Percentiles rank a stretch among this genome's conserved stretches.
Conservation (phyloP, 2,797 vertebrate genomes). For the Oreochromis mossambicus region DNA sequence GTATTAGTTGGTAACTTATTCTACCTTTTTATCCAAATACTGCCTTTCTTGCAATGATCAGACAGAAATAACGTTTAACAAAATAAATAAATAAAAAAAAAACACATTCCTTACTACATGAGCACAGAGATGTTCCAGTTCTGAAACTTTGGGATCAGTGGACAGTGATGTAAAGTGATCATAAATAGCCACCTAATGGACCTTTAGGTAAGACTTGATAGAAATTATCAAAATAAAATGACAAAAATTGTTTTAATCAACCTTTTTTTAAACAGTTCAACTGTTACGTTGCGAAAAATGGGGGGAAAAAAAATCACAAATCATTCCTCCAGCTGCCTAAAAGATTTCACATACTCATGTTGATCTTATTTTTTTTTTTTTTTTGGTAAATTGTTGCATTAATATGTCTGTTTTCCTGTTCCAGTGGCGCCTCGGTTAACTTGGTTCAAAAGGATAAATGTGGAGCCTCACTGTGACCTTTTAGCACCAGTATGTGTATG, state of each 20-base stretch:
- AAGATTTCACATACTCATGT: neutral
- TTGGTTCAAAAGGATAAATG: neutral
- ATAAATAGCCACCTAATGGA: neutral
- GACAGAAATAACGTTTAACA: neutral
- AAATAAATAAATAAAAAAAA: neutral
- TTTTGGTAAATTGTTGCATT: neutral
- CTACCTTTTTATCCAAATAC: neutral
- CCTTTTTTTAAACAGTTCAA: neutral
- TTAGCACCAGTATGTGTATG: neutral
- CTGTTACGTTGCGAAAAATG: neutral
- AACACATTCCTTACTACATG: neutral
- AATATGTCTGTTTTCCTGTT: neutral
- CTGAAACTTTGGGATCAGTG: neutral
- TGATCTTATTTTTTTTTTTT: neutral
- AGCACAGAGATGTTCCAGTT: neutral
- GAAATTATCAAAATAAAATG: neutral
- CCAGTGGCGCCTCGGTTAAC: neutral
- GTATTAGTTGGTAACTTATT: neutral
- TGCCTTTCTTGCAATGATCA: neutral
- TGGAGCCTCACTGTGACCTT: conserved; percentile 21
- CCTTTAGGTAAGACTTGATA: neutral
- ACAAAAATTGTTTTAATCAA: neutral
- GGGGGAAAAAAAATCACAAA: neutral
- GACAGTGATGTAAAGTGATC: neutral
- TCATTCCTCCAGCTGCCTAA: neutral